Conservation (phyloP, 2,888 invertebrate species). For the Leptothorax acervorum region DNA sequence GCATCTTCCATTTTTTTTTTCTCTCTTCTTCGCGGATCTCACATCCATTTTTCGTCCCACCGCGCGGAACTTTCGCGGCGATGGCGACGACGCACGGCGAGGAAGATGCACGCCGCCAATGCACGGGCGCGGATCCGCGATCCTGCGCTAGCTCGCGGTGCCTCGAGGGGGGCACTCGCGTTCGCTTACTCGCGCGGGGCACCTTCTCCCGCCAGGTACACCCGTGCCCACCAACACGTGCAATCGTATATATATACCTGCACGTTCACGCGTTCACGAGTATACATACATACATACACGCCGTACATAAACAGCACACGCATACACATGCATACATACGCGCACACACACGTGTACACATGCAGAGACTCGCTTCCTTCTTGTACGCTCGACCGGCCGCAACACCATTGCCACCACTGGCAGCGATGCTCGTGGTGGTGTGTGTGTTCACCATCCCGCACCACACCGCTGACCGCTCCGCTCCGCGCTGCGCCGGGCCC, state of each 20-base stretch:
- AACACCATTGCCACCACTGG: slow-evolving; percentile 69
- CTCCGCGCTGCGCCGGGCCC: slow-evolving; percentile 58
- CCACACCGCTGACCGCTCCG: slow-evolving; percentile 47
- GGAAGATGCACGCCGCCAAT: slow-evolving; percentile 70
- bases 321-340: not conserved
- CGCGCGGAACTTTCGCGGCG: slow-evolving; percentile 49
- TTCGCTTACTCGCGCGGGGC: slow-evolving; percentile 59
- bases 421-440: slow-evolving; percentile 63
- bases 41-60: slow-evolving; percentile 36
- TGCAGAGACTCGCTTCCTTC: slow-evolving; percentile 8
- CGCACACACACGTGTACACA: not conserved
- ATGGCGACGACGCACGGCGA: slow-evolving; percentile 49
- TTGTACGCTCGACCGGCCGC: slow-evolving; percentile 46
- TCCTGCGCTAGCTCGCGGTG: slow-evolving; percentile 29
- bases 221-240: slow-evolving; percentile 42
- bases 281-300: too few relatives aligned
- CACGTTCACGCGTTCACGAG: not conserved
- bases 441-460: slow-evolving; percentile 64
- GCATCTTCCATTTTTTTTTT: not conserved
- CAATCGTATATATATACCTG: not conserved
- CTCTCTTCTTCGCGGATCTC: not conserved
- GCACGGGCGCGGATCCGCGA: slow-evolving; percentile 76
- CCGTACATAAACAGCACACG: not conserved
- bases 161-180: slow-evolving; percentile 46
- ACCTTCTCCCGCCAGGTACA: slow-evolving; percentile 68